Conservation (phyloP, 2,797 vertebrate species). For the Bufotes viridis region DNA sequence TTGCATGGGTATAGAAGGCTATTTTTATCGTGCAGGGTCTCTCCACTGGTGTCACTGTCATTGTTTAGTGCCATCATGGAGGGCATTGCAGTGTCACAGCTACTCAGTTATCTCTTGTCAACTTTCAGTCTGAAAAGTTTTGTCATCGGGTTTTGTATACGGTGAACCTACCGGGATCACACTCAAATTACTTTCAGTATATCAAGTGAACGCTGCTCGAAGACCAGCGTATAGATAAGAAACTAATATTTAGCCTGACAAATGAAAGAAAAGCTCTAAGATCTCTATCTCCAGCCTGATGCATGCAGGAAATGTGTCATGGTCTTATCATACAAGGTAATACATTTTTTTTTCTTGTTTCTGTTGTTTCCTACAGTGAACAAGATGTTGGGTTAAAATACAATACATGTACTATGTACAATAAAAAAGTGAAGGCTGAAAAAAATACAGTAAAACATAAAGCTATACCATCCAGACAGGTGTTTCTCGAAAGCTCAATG, state of each 20-base stretch:
- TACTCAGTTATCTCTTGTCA: constrained; percentile 49
- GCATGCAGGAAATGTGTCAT: background rate
- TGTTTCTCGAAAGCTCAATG: background rate
- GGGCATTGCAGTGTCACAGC: constrained; percentile 48
- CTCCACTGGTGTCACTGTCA: constrained; percentile 48
- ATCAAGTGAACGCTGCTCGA: constrained; percentile 33
- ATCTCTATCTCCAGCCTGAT: background rate
- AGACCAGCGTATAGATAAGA: constrained; percentile 28
- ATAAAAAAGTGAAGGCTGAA: background rate
- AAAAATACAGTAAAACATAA: background rate
- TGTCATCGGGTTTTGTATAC: constrained; percentile 59
- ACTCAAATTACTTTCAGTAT: constrained; percentile 47
- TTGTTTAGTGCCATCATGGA: constrained; percentile 41
- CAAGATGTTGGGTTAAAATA: background rate
- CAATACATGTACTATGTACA: no score
- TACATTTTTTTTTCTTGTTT: background rate
- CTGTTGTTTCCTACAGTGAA: background rate
- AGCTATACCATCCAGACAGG: background rate
- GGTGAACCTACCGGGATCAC: constrained; percentile 19
- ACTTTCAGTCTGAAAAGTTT: constrained; percentile 50
- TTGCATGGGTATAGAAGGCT: constrained; percentile 7
- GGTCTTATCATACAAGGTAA: background rate
- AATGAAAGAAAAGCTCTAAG: background rate
- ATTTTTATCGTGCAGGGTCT: constrained; percentile 25
- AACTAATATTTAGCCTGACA: constrained; percentile 22